Conservation (phyloP, 2,113 vertebrate species). For the Dipodomys ordii region DNA sequence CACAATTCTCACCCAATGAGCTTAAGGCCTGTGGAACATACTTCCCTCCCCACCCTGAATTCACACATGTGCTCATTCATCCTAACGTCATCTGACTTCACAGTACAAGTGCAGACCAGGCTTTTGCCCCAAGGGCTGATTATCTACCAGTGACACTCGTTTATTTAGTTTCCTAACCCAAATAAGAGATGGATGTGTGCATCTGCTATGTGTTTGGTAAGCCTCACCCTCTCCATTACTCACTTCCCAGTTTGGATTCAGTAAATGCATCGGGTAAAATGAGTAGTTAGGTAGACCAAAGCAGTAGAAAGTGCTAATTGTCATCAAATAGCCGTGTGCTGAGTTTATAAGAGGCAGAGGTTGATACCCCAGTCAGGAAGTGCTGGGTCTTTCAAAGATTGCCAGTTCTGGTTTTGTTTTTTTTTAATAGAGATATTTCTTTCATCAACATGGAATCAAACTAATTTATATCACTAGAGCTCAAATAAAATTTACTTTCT, state of each 20-base stretch:
- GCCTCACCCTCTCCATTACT: conserved; percentile 47
- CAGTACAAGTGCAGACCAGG: conserved; percentile 58
- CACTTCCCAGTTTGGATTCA: conserved; percentile 75
- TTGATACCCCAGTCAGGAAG: neutral
- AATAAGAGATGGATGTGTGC: conserved; percentile 70
- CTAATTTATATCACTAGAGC: neutral
- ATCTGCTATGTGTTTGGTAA: conserved; percentile 77
- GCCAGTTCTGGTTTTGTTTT: neutral
- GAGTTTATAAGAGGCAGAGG: conserved; percentile 43
- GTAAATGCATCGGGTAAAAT: conserved; percentile 54
- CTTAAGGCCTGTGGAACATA: neutral
- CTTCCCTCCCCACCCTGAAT: neutral
- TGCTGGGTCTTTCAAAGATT: neutral
- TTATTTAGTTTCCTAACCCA: conserved; percentile 74
- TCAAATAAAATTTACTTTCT: conserved; percentile 28
- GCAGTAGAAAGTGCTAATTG: conserved; percentile 74
- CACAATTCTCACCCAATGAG: neutral
- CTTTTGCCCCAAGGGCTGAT: conserved; percentile 68
- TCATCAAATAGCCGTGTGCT: conserved; percentile 49
- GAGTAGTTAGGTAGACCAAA: conserved; percentile 16
- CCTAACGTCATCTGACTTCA: conserved; percentile 63
- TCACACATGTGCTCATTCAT: conserved; percentile 42
- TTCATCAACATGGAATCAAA: conserved; percentile 3
- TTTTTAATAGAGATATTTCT: neutral
- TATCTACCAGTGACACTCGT: conserved; percentile 66